Conservation (phyloP, 2,113 vertebrate species). For the Dipodomys ordii region DNA sequence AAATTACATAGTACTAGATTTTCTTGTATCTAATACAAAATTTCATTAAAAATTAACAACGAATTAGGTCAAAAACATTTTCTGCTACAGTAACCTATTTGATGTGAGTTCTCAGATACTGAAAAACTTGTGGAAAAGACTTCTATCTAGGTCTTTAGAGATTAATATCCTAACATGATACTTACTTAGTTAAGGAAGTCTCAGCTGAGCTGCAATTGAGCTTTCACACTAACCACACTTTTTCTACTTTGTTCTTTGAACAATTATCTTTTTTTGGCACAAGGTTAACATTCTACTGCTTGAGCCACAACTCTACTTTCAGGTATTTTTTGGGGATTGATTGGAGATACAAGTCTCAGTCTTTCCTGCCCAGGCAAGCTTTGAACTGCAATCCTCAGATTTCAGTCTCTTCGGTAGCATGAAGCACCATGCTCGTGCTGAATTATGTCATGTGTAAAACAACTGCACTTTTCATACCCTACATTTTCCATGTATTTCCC, state of each 20-base stretch:
- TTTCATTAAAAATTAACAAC: conserved; percentile 34
- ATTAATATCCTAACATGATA: neutral
- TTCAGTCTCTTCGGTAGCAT: too few relatives aligned
- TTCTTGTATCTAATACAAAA: conserved; percentile 37
- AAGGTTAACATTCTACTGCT: too few relatives aligned
- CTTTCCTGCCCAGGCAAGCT: too few relatives aligned
- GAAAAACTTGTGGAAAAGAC: conserved; percentile 1
- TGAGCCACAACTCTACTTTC: too few relatives aligned
- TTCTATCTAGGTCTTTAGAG: neutral
- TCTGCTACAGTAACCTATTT: neutral
- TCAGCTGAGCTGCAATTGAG: neutral
- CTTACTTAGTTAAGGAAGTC: neutral
- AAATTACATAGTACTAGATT: neutral
- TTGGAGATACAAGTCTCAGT: too few relatives aligned
- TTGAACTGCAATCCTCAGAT: too few relatives aligned
- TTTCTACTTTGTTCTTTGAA: neutral
- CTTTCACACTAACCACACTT: conserved; percentile 32
- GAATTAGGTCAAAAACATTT: neutral
- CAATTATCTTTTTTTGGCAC: neutral
- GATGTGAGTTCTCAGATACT: conserved; percentile 51
- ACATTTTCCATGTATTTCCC: too few relatives aligned
- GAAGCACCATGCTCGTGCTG: too few relatives aligned
- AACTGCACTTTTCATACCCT: too few relatives aligned
- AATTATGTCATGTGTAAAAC: too few relatives aligned
- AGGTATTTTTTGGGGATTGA: too few relatives aligned